Base-by-base conservation (phyloP, 2,113 vertebrate species). In the Ceyx margarethae region DNA sequence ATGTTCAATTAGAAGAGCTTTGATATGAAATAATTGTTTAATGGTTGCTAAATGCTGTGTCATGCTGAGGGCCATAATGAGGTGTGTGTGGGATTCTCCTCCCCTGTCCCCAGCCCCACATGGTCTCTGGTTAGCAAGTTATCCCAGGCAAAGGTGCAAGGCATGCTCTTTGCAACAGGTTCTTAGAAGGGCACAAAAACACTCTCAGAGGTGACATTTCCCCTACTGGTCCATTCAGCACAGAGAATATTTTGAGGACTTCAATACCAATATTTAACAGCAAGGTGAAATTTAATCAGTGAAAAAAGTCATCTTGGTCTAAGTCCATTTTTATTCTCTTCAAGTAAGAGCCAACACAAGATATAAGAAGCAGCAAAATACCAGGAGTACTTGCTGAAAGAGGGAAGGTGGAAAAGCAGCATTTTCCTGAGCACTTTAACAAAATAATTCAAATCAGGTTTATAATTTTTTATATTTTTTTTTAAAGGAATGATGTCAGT, bases 1-100 rank as follows among this genome's bases (percentile, higher is more conserved):
- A 97, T 87, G 80, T 71, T 96, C 94, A 95, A 92, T 94, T 94
- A 94, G 93, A 96, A 93, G 69, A 90, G 75, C 66, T 93, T 93
- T 88, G 76, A 90, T 94, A 96, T 93, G 26, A 94, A 97, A 85
- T 48, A 94, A 87, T 80, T 91, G 86, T 91, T 96, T 92, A 96
- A 97, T 28, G 68, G 71, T 72, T 97, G 86, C 75, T 91, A 85
- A 97, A 85, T 80, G 48, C 28, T 89, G 90, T 82, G 90, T 57
- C 90, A 48, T 84, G 66, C 79, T 78, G 87, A 95, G 87, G 88
- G 51, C 66, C 89, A 13, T 81, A 72, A 78, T 85, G 78, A 76
- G 28, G 61, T 50, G n/a, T 64, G 17, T 64, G 17, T 42, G 54
- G 10, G 54, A 62, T 85, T 45, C 65, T 92, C 53, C 50, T 81